Base-by-base conservation (phyloP, 2,888 invertebrate genomes). In the Pimpla rufipes region DNA sequence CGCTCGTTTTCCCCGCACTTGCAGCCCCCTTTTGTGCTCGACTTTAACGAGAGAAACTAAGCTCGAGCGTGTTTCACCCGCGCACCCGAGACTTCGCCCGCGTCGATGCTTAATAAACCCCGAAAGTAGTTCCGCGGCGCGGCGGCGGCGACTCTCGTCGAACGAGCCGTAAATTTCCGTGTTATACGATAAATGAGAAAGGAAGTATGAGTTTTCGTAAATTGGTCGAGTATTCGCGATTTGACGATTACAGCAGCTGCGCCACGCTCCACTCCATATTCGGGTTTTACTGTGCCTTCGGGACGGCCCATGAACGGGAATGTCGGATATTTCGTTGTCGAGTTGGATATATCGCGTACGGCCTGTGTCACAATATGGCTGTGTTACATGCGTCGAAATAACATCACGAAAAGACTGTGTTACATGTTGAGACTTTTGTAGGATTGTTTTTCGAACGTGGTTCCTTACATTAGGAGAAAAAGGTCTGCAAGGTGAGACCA, bases 41-140 rank as follows among this genome's bases (percentile, higher is more conserved):
- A 76, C 66, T 55, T 76, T 76, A 76, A 76, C 67, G 76, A 76
- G 67, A 67, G 29, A 23, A 18, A 76, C 57, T 45, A 18, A 16
- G 42, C 40, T 40, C 40, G 16, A 42, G 40, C 55, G 57, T 6
- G 67, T 67, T 67, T 21, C 42, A n/a, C 18, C n/a, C 29, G 29
- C 5, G 29, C 29, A 5, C 29, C 13, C 13, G 21, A 71, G 23
- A 40, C 18, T 23, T n/a, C n/a, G n/a, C n/a, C n/a, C 6, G 35
- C 11, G 52, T 37, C 16, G 59, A 29, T 42, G 45, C 47, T 62
- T 73, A 73, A 73, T 73, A 73, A 73, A 73, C 35, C 73, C 29
- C 59, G 45, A 62, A 62, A 73, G 59, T 45, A 59, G 37, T 73
- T 73, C 13, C 18, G 8, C 59, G 59, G 29, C 7, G 8, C 16